phyloP scores from a whole-genome alignment of 2,113 vertebrate species.

The Salvelinus sp. region DNA sequence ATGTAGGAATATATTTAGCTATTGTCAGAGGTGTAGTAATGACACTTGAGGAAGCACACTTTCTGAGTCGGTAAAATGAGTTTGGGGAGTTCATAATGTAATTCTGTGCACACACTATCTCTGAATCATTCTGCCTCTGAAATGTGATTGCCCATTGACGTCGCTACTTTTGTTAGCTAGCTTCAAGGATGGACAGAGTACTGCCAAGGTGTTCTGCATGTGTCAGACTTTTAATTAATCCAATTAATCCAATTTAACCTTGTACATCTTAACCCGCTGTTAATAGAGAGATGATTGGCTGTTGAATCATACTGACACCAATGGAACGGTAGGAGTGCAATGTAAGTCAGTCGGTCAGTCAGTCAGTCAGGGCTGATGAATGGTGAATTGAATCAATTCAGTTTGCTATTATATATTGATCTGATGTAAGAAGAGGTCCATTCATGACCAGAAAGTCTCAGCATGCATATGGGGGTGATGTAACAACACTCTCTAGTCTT shows the following conservation, averaged over 20 bases:
- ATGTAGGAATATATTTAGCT: too few relatives aligned
- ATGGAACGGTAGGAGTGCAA: background rate
- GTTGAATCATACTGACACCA: background rate
- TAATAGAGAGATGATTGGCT: background rate
- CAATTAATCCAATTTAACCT: background rate
- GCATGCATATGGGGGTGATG: too few relatives aligned
- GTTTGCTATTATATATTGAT: too few relatives aligned
- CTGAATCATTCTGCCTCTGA: slow-evolving; percentile 14
- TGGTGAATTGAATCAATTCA: too few relatives aligned
- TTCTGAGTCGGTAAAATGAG: slow-evolving; percentile 51
- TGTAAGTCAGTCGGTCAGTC: too few relatives aligned
- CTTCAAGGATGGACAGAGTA: slow-evolving; percentile 24
- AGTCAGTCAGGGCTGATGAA: too few relatives aligned
- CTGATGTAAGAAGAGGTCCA: too few relatives aligned
- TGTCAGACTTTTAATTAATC: background rate
- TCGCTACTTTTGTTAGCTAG: slow-evolving; percentile 20
- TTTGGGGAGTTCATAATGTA: slow-evolving; percentile 43
- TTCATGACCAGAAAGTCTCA: too few relatives aligned
- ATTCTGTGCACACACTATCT: slow-evolving; percentile 40
- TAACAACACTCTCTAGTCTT: too few relatives aligned
- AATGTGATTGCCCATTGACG: slow-evolving; percentile 20
- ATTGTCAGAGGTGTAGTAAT: slow-evolving; percentile 21
- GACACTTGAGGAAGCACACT: slow-evolving; percentile 38
- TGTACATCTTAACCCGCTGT: background rate
- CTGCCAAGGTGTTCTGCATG: background rate